phyloP scores from a whole-genome alignment of 2,797 vertebrate genomes.

The Coccyzus lansbergi region DNA sequence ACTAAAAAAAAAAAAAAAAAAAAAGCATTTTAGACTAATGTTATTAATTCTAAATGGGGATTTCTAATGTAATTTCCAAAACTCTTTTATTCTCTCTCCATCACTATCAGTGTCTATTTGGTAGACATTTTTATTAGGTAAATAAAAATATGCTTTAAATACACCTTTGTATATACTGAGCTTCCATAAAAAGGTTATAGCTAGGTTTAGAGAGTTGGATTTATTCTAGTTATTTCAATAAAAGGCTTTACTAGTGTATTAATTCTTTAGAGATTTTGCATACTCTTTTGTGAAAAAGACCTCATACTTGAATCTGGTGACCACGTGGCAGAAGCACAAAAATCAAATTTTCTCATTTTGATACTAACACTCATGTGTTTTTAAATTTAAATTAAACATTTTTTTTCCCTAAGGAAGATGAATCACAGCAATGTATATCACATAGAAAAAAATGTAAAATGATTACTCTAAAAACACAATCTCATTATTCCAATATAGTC shows the following conservation, averaged over 20 bases:
- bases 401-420: not conserved
- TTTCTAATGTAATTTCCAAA: not conserved
- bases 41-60: not conserved
- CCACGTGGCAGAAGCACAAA: not conserved
- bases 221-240: not conserved
- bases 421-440: not conserved
- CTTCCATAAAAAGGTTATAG: not conserved
- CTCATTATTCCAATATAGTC: not conserved
- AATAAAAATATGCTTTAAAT: not conserved
- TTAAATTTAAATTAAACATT: not conserved
- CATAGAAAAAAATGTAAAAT: not conserved
- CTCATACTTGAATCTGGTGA: not conserved
- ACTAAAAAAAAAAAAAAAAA: not conserved
- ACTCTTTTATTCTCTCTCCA: slow-evolving; percentile 10
- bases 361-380: not conserved
- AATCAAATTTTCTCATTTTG: not conserved
- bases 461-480: not conserved
- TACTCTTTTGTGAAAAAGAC: slow-evolving; percentile 1
- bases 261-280: not conserved
- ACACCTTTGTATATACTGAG: not conserved
- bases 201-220: not conserved
- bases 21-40: not conserved
- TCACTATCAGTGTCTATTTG: slow-evolving; percentile 8
- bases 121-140: slow-evolving; percentile 26
- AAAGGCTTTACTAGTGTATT: not conserved